Conservation (phyloP, 2,888 invertebrate species). For the Limnephilus auricula region DNA sequence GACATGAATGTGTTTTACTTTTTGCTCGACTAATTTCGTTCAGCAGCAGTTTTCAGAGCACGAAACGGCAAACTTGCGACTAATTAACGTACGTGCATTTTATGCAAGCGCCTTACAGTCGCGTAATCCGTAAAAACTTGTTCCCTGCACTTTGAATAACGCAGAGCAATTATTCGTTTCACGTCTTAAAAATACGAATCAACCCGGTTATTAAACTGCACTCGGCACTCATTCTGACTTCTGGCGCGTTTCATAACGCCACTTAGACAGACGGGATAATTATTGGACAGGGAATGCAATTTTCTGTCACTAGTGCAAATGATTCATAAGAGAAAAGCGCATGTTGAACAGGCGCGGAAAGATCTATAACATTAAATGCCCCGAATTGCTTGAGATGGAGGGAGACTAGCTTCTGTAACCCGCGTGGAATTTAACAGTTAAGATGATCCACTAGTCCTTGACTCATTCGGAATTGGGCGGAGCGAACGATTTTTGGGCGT, state of each 20-base stretch:
- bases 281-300: neutral
- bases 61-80: constrained; percentile 47
- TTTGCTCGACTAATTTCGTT: constrained; percentile 45
- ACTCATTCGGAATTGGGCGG: too few relatives aligned
- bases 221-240: neutral
- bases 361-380: neutral
- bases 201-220: neutral
- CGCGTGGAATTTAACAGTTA: neutral
- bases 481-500: too few relatives aligned
- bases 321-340: neutral
- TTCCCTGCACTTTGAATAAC: neutral
- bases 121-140: constrained; percentile 30
- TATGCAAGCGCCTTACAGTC: constrained; percentile 29
- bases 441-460: too few relatives aligned
- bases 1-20: constrained; percentile 35
- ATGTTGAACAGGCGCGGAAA: neutral
- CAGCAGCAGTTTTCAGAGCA: constrained; percentile 44
- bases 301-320: neutral
- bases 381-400: neutral
- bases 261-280: neutral
- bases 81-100: constrained; percentile 50
- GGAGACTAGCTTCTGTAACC: neutral
- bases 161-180: constrained; percentile 19
- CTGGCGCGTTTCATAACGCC: neutral
- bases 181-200: constrained; percentile 27